Percentiles rank a stretch among this genome's conserved stretches.
Evolutionary conservation across 2,113 vertebrate species (phyloP).

Genomic region (Anser brachyrhynchus): DNA sequence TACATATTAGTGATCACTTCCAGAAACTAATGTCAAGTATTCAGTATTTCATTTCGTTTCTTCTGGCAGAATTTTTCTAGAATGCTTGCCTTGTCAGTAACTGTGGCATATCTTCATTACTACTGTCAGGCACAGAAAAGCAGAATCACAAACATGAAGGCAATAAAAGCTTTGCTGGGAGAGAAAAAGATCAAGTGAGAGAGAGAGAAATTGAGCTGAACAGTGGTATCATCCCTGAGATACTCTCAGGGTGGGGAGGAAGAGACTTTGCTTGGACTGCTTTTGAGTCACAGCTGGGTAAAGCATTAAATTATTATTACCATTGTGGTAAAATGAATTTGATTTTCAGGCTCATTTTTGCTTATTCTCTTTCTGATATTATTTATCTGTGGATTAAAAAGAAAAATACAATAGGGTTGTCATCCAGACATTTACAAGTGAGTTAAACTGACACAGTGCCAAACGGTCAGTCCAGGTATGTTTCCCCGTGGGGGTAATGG

Average conservation of each 20-base stretch:
- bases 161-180: neutral
- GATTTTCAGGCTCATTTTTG: constrained; percentile 1
- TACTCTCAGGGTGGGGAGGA: neutral
- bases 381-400: neutral
- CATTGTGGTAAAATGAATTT: neutral
- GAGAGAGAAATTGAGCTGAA: neutral
- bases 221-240: neutral
- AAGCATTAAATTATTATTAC: neutral
- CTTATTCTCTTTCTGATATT: neutral
- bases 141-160: neutral
- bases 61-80: neutral
- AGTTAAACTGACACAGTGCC: neutral
- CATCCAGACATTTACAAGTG: neutral
- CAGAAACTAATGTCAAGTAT: neutral
- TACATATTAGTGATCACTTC: neutral
- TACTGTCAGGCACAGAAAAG: constrained; percentile 9
- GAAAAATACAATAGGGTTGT: neutral
- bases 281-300: neutral
- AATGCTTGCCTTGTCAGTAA: constrained; percentile 7
- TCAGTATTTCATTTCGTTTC: neutral
- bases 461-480: neutral
- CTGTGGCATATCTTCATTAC: constrained; percentile 15
- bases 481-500: neutral
- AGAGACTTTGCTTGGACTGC: neutral
- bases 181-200: neutral